Evolutionary conservation across 2,113 vertebrate genomes (phyloP).

Genomic region (Jaculus jaculus): DNA sequence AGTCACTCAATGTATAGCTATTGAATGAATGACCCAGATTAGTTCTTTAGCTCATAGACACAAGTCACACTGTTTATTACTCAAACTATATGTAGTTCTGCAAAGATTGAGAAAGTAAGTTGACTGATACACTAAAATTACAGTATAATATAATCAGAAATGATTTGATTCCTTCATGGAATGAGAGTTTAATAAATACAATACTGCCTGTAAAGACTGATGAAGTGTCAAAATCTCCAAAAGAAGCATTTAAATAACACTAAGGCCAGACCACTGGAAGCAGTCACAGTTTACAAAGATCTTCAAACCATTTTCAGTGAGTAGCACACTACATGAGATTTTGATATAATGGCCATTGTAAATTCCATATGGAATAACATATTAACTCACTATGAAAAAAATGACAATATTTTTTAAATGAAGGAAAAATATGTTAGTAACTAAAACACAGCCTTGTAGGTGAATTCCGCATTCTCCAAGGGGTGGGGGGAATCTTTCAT

Average conservation of each 20-base stretch:
- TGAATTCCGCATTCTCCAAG: not conserved
- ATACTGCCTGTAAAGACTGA: not conserved
- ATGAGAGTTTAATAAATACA: constrained; percentile 35
- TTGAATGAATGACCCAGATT: not conserved
- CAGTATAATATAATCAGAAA: not conserved
- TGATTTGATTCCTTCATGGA: not conserved
- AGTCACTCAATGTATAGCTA: not conserved
- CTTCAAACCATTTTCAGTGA: not conserved
- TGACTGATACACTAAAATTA: not conserved
- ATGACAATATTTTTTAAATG: constrained; percentile 24
- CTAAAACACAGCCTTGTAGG: not conserved
- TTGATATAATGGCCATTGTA: not conserved
- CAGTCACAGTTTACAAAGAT: not conserved
- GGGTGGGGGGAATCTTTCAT: not conserved
- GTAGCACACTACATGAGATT: not conserved
- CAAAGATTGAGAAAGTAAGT: not conserved
- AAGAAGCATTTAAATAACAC: not conserved
- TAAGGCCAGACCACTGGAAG: not conserved
- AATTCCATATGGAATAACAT: not conserved
- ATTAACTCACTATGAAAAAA: not conserved
- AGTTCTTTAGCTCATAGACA: not conserved
- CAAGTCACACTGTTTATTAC: not conserved
- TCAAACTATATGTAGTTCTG: not conserved
- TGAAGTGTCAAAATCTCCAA: not conserved
- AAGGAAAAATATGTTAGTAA: not conserved